Percentiles rank a stretch among this genome's conserved stretches.
phyloP scores from a whole-genome alignment of 2,113 vertebrate species.

The Geococcyx californianus region DNA sequence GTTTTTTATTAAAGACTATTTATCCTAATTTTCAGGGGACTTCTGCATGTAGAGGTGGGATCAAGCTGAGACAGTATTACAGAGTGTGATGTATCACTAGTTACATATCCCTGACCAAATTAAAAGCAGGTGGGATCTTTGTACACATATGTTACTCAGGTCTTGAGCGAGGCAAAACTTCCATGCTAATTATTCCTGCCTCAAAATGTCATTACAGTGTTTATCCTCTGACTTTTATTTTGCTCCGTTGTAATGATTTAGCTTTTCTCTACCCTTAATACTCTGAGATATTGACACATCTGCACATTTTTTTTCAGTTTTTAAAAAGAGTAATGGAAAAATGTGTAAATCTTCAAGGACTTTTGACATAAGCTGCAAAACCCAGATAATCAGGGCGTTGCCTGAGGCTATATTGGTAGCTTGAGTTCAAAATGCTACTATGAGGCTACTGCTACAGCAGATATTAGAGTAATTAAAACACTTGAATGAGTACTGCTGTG shows the following conservation, averaged over 20 bases:
- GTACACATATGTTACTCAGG: not conserved
- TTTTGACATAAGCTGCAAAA: not conserved
- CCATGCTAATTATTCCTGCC: accelerated
- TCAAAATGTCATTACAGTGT: not conserved
- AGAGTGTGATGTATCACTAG: not conserved
- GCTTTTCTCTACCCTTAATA: not conserved
- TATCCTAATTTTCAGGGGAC: not conserved
- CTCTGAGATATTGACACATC: not conserved
- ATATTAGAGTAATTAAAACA: not conserved
- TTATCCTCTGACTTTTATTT: not conserved
- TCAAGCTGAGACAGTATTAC: not conserved
- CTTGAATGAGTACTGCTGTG: not conserved
- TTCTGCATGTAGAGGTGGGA: not conserved
- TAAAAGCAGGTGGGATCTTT: not conserved
- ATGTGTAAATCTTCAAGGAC: not conserved
- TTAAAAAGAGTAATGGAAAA: not conserved
- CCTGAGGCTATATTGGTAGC: not conserved
- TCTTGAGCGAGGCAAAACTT: not conserved
- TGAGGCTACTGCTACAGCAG: not conserved
- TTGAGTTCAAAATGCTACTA: not conserved
- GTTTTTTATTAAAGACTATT: not conserved
- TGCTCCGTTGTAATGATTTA: not conserved
- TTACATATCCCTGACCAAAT: not conserved
- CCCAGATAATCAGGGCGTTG: not conserved
- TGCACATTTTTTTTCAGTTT: not conserved